These are phyloP conservation scores for Porites lobata DNA, from an alignment of 92 coral and sea anemone species.

Conservation along the genomic window DNA sequence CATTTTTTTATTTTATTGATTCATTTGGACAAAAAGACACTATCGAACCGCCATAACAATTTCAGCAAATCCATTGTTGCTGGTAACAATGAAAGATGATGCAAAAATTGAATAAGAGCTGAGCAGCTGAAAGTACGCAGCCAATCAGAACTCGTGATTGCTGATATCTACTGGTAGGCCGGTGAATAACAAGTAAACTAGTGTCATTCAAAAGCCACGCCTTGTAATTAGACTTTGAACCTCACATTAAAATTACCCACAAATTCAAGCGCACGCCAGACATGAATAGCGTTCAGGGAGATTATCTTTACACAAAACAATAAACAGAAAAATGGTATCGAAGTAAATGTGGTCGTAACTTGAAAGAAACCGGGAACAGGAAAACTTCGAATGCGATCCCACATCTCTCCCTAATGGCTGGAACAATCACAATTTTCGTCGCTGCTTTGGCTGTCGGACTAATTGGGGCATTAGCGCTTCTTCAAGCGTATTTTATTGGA, in stretches of 20 bases:
- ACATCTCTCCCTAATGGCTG: slow-evolving; percentile 55
- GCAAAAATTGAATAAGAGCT: too few species aligned
- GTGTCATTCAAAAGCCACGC: background rate
- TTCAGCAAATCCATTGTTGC: too few species aligned
- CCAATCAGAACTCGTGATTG: background rate
- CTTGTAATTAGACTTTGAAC: background rate
- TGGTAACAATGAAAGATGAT: too few species aligned
- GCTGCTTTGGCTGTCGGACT: slow-evolving; percentile 89
- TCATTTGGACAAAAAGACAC: too few species aligned
- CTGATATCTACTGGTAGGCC: background rate
- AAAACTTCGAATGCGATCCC: background rate
- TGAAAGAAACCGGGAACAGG: background rate
- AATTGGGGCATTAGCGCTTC: slow-evolving; percentile 90
- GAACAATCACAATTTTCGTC: slow-evolving; percentile 83
- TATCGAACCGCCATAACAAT: too few species aligned
- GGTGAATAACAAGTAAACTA: background rate
- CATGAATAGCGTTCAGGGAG: background rate
- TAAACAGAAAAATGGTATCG: background rate
- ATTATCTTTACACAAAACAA: background rate
- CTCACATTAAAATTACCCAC: background rate
- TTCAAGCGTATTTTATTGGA: slow-evolving; percentile 97
- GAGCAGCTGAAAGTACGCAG: background rate
- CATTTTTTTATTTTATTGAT: too few species aligned
- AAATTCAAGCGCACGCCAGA: background rate
- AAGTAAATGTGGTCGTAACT: background rate